These are phyloP conservation scores for Anomalospiza imberbis DNA, from an alignment of 2,797 vertebrate genomes.

Conservation along the genomic window DNA sequence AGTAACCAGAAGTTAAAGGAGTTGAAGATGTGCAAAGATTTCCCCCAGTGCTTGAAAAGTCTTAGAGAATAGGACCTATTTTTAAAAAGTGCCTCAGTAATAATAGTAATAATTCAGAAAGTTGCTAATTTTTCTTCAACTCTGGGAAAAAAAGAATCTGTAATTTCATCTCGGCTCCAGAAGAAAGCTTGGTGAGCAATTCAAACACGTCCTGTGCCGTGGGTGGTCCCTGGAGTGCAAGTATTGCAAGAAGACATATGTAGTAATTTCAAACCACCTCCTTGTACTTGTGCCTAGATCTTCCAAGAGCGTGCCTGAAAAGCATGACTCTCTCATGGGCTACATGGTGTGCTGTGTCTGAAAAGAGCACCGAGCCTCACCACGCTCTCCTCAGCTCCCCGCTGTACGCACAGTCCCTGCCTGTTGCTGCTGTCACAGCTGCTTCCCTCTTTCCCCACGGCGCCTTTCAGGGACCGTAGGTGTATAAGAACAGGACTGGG, in stretches of 20 bases:
- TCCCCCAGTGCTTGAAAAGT: neutral
- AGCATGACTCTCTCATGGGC: neutral
- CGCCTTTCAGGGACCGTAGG: neutral
- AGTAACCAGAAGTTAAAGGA: neutral
- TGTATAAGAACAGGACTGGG: neutral
- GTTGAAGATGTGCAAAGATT: neutral
- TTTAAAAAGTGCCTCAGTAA: neutral
- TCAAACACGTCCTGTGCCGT: slow-evolving; percentile 37
- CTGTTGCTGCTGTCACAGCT: neutral
- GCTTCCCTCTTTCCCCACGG: neutral
- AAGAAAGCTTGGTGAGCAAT: slow-evolving; percentile 30
- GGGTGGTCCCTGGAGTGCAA: slow-evolving; percentile 38
- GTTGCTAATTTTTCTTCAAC: neutral
- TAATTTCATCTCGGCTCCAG: neutral
- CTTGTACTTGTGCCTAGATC: neutral
- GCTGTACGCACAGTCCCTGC: neutral
- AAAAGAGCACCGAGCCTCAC: neutral
- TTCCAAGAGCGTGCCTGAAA: slow-evolving; percentile 25
- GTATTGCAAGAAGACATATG: slow-evolving; percentile 25
- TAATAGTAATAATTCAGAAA: slow-evolving; percentile 15
- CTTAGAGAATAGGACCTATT: neutral
- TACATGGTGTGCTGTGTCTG: neutral
- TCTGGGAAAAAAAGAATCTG: slow-evolving; percentile 1
- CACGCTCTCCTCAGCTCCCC: neutral
- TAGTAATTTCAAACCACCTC: slow-evolving; percentile 25